A percentile compares a stretch with the other conserved stretches of the same genome.
Conservation (phyloP, 2,888 invertebrate genomes). For the Brachylomia viminalis region DNA sequence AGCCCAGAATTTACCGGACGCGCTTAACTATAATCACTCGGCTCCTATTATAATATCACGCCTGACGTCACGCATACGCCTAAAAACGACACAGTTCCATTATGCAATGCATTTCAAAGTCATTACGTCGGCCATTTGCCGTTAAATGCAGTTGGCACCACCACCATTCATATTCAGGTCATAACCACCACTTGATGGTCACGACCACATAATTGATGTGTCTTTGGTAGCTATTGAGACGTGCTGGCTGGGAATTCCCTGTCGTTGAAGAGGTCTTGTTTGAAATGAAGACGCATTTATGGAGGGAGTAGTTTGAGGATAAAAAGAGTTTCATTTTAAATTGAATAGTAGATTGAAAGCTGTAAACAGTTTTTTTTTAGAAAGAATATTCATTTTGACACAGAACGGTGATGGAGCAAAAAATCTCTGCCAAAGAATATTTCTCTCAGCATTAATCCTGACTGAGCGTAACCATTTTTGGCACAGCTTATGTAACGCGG, state of each 20-base stretch:
- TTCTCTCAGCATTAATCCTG: not conserved
- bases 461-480: not conserved
- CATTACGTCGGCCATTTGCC: not conserved
- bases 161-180: slow-evolving; percentile 1
- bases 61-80: not conserved
- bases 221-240: slow-evolving; percentile 8
- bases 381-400: not conserved
- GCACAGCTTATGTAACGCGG: not conserved
- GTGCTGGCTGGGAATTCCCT: slow-evolving; percentile 1
- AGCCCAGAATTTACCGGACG: not conserved
- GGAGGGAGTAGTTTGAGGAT: not conserved
- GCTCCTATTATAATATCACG: not conserved
- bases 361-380: not conserved
- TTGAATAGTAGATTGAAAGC: not conserved
- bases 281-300: not conserved
- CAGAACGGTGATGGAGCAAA: not conserved
- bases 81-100: not conserved
- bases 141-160: slow-evolving; percentile 31
- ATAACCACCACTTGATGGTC: slow-evolving; percentile 14
- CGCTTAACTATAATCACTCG: not conserved
- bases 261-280: slow-evolving; percentile 7
- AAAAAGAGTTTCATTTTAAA: not conserved
- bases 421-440: not conserved
- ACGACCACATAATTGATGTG: slow-evolving; percentile 22
- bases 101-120: slow-evolving; percentile 29